Percentiles rank a stretch among this genome's conserved stretches.
phyloP scores from a whole-genome alignment of 1,140 invertebrate genomes.

The Lordiphosa collinella region DNA sequence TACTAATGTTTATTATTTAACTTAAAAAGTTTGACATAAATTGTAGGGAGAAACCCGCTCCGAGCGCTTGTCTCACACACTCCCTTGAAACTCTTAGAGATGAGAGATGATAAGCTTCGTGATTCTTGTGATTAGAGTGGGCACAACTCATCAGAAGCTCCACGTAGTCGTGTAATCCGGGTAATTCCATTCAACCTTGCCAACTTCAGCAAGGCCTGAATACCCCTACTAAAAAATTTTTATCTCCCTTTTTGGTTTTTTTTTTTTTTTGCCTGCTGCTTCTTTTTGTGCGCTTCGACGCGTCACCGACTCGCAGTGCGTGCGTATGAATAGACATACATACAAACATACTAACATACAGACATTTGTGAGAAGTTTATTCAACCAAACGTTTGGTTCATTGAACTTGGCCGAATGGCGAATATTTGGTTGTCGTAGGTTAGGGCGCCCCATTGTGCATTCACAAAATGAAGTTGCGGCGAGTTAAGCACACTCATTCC shows the following conservation, averaged over 20 bases:
- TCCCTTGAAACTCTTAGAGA: too few relatives aligned
- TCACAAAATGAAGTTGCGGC: constrained; percentile 71
- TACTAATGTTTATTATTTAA: too few relatives aligned
- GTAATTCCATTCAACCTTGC: too few relatives aligned
- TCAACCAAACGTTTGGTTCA: constrained; percentile 74
- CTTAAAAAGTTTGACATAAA: too few relatives aligned
- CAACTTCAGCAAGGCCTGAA: constrained; percentile 5
- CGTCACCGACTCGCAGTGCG: constrained; percentile 44
- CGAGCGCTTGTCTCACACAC: too few relatives aligned
- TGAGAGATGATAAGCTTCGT: too few relatives aligned
- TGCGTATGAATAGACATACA: constrained; percentile 9
- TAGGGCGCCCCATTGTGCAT: constrained; percentile 68
- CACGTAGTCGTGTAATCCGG: too few relatives aligned
- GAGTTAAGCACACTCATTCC: constrained; percentile 53
- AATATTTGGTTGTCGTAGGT: constrained; percentile 77
- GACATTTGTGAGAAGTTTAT: constrained; percentile 61
- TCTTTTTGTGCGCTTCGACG: constrained; percentile 58
- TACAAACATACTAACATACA: constrained; percentile 14
- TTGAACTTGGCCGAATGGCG: constrained; percentile 76
- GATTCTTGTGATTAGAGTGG: too few relatives aligned
- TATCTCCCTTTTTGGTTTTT: constrained; percentile 56
- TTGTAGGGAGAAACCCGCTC: too few relatives aligned
- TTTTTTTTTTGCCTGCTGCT: constrained; percentile 22
- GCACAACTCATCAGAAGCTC: too few relatives aligned
- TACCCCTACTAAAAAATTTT: constrained; percentile 50